Percentiles rank a stretch among this genome's conserved stretches.
Conservation (phyloP, 2,113 vertebrate species). For the Brienomyrus longianalis region DNA sequence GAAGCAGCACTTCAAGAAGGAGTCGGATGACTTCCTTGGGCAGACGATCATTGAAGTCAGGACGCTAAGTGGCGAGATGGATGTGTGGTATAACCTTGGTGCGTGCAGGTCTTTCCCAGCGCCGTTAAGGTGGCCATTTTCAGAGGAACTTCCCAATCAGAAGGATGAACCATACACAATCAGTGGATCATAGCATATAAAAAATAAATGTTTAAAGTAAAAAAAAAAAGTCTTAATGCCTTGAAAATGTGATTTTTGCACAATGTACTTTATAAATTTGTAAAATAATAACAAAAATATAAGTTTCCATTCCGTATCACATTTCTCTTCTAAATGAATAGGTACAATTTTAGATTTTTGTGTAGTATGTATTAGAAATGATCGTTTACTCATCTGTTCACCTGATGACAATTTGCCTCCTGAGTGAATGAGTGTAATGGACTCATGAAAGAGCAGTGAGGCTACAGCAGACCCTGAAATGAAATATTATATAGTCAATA, state of each 20-base stretch:
- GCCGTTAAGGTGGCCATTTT: not conserved
- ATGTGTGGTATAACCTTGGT: slow-evolving; percentile 98
- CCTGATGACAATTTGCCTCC: not conserved
- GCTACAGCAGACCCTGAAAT: not conserved
- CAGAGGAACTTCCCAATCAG: not conserved
- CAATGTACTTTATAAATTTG: not conserved
- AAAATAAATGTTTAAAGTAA: not conserved
- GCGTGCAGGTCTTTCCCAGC: slow-evolving; percentile 27
- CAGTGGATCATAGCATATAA: not conserved
- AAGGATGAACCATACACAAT: not conserved
- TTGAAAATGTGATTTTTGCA: not conserved
- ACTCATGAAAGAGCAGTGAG: not conserved
- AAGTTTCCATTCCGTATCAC: not conserved
- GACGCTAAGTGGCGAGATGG: slow-evolving; percentile 95
- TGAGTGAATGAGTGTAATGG: not conserved
- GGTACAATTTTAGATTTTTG: not conserved
- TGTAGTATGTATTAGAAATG: not conserved
- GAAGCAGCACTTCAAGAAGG: slow-evolving; percentile 96
- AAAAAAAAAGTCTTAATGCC: not conserved
- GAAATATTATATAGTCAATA: not conserved
- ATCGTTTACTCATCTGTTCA: not conserved
- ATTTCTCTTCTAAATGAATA: not conserved
- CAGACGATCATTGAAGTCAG: slow-evolving; percentile 97
- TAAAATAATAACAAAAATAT: not conserved
- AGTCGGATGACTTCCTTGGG: slow-evolving; percentile 93